A percentile compares a stretch with the other conserved stretches of the same genome.
phyloP scores from a whole-genome alignment of 2,113 vertebrate genomes.

The Pseudonaja textilis region DNA sequence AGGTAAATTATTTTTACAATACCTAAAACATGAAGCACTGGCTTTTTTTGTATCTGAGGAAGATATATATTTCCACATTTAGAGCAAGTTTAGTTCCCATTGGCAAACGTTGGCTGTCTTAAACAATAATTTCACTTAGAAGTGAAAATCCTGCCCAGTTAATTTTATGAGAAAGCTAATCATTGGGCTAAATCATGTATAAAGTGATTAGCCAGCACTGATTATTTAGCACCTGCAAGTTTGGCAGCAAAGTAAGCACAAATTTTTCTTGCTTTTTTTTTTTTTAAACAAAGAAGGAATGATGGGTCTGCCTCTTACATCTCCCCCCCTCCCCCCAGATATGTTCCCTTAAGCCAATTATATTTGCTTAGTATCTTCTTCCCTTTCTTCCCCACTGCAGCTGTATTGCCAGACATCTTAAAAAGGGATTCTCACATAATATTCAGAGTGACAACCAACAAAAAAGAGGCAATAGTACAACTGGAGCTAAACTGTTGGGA shows the following conservation, averaged over 20 bases:
- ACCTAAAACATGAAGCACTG: slow-evolving; percentile 18
- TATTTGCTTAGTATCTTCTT: background rate
- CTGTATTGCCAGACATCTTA: slow-evolving; percentile 32
- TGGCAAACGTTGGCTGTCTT: background rate
- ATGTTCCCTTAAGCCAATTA: background rate
- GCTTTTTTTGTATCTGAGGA: slow-evolving; percentile 29
- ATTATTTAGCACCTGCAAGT: background rate
- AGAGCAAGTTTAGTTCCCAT: slow-evolving; percentile 42
- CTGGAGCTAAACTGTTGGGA: background rate
- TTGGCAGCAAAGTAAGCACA: background rate
- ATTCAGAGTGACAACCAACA: background rate
- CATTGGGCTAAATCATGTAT: background rate
- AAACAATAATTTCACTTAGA: background rate
- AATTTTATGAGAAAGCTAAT: background rate
- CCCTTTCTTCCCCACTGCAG: background rate
- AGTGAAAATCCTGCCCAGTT: slow-evolving; percentile 24
- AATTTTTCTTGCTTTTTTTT: background rate
- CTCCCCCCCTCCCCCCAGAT: background rate
- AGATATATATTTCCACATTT: slow-evolving; percentile 31
- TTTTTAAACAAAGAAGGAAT: background rate
- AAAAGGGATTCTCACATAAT: slow-evolving; percentile 21
- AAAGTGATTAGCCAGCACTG: rapidly evolving
- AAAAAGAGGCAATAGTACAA: background rate
- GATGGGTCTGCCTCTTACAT: background rate
- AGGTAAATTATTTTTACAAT: background rate